These are phyloP conservation scores for Beaufortia kweichowensis DNA, from an alignment of 2,113 vertebrate species.

Conservation along the genomic window DNA sequence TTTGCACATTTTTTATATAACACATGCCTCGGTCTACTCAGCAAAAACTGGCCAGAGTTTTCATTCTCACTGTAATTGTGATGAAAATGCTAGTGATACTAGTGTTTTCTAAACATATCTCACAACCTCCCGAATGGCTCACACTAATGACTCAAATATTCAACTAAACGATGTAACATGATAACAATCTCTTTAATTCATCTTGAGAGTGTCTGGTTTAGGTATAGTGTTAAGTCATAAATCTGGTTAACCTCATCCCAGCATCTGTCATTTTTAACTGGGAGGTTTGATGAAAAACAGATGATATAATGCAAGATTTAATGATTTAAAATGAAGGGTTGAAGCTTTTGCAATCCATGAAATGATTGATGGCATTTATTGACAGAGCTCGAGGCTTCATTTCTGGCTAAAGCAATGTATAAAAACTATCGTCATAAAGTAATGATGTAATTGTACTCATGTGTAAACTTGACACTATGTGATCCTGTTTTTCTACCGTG, in stretches of 20 bases:
- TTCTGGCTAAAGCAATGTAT: constrained; percentile 14
- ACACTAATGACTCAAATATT: background rate
- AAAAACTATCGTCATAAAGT: constrained; percentile 19
- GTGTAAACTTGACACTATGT: background rate
- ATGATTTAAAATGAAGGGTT: background rate
- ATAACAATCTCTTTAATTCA: background rate
- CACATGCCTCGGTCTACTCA: constrained; percentile 1
- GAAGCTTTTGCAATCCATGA: background rate
- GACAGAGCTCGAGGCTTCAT: background rate
- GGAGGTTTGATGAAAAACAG: background rate
- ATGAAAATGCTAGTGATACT: background rate
- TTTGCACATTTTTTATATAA: too few relatives aligned
- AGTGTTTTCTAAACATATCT: background rate
- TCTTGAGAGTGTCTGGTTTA: constrained; percentile 21
- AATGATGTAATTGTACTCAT: background rate
- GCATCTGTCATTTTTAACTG: background rate
- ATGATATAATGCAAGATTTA: background rate
- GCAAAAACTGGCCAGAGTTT: constrained; percentile 14
- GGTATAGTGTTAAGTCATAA: background rate
- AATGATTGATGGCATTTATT: constrained; percentile 16
- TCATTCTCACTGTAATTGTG: constrained; percentile 25
- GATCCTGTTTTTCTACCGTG: constrained; percentile 8
- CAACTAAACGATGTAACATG: background rate
- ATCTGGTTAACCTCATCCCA: background rate
- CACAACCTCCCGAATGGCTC: background rate